Percentiles rank a stretch among this genome's conserved stretches.
Conservation (phyloP, 1,140 invertebrate genomes). For the Holcopasites calliopsidis region DNA sequence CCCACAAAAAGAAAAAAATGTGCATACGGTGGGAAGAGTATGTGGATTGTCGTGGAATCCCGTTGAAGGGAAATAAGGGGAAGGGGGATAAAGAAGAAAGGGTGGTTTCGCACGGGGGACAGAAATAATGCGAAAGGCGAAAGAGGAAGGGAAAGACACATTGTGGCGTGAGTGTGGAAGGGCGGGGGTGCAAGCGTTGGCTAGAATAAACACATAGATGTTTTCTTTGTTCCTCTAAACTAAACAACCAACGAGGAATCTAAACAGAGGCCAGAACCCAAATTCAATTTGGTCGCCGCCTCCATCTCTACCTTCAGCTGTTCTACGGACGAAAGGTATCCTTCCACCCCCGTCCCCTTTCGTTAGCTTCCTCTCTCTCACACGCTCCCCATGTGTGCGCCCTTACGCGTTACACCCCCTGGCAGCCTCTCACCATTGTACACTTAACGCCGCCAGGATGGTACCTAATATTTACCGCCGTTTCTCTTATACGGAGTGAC, state of each 20-base stretch:
- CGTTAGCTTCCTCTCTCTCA: not conserved
- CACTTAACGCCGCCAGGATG: conserved; percentile 66
- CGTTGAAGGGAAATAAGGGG: conserved; percentile 56
- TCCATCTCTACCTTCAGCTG: conserved; percentile 74
- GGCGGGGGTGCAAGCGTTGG: conserved; percentile 76
- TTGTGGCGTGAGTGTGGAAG: conserved; percentile 38
- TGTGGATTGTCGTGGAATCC: conserved; percentile 33
- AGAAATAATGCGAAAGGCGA: conserved; percentile 46
- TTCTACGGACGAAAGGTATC: conserved; percentile 74
- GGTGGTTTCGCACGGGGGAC: conserved; percentile 45
- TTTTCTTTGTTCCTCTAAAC: conserved; percentile 83
- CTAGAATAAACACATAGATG: conserved; percentile 83
- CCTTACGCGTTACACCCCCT: conserved; percentile 41
- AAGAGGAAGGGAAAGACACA: conserved; percentile 42
- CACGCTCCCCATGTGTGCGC: conserved; percentile 41
- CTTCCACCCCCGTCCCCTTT: conserved; percentile 28
- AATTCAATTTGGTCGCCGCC: conserved; percentile 81
- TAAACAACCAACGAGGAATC: conserved; percentile 82
- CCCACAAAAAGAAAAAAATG: conserved; percentile 28
- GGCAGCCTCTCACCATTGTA: conserved; percentile 54
- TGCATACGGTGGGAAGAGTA: conserved; percentile 43
- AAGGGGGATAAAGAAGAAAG: conserved; percentile 61
- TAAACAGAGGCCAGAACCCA: conserved; percentile 82
- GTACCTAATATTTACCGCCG: conserved; percentile 73
- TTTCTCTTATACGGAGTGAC: conserved; percentile 63